Evolutionary conservation across 2,113 vertebrate species (phyloP), one percentile per base, ranked within the genome.

Genomic region (Entelurus aequoreus): DNA sequence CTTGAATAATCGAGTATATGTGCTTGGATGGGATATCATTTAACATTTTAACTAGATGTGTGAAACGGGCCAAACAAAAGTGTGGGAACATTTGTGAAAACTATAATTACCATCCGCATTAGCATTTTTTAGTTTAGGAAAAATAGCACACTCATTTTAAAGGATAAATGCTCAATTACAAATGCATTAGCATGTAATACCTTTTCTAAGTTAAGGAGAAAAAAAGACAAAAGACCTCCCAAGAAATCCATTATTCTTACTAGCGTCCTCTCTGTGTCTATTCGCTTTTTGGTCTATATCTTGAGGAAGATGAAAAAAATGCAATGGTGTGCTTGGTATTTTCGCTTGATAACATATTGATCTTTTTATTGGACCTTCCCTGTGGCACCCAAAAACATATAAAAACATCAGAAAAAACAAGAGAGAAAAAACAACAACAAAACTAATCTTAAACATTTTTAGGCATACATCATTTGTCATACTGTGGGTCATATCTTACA

Each of bases 271-370:
- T 19, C n/a, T 0, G 8, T 4, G 7, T n/a, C 48, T 15, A 15
- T 48, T 15, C n/a, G 48, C n/a, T 15, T 6, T n/a, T 15, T 50
- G 49, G 49, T 50, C n/a, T 19, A 2, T 16, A 50, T 15, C 49
- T 50, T 19, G 49, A 50, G 49, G 19, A 19, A 50, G n/a, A 50
- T 50, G 49, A 28, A 50, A 50, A 50, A 8, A 50, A 50, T 50
- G n/a, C 49, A 50, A 50, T 16, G 16, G n/a, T 10, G n/a, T 19
- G 48, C 16, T 19, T 50, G 48, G 48, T 50, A 50, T 50, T 50
- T 50, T 50, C 16, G 19, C 15, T 50, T 50, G 49, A 50, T 50
- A 50, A 50, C n/a, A 50, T 50, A 50, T 50, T 50, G 49, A 50
- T 50, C 49, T 50, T 50, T 50, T 50, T 16, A 50, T 28, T 50